A percentile compares a stretch with the other conserved stretches of the same genome.
These are phyloP conservation scores for Eulemur albifrons DNA, from an alignment of 2,797 vertebrate genomes.

Conservation along the genomic window DNA sequence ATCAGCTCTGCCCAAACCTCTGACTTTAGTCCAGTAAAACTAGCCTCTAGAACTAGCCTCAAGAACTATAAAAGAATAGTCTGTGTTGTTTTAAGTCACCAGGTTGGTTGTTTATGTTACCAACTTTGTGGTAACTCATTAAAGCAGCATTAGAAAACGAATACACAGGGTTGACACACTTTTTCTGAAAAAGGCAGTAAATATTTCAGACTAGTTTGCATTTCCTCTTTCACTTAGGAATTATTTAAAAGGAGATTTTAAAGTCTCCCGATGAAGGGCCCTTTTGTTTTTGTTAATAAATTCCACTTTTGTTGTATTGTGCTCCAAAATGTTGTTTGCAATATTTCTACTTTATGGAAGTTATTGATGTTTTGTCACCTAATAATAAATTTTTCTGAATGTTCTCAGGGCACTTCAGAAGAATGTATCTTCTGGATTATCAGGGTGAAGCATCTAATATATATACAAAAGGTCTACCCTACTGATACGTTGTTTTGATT, in stretches of 20 bases:
- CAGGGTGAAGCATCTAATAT: neutral
- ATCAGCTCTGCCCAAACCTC: neutral
- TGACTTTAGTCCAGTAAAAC: neutral
- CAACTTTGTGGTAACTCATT: neutral
- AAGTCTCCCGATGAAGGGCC: neutral
- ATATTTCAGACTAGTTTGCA: neutral
- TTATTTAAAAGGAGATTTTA: neutral
- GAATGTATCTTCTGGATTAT: neutral
- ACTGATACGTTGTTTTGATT: neutral
- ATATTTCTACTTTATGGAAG: neutral
- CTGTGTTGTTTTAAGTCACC: neutral
- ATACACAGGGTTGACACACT: neutral
- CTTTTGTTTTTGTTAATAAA: neutral
- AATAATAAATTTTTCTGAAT: neutral
- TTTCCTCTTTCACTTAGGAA: neutral
- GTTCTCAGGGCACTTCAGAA: neutral
- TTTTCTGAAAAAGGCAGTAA: neutral
- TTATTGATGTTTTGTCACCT: neutral
- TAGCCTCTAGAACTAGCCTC: neutral
- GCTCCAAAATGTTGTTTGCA: neutral
- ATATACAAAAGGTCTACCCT: neutral
- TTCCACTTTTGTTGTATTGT: slow-evolving; percentile 17
- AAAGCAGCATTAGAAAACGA: neutral
- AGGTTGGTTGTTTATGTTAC: neutral
- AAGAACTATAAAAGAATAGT: neutral